phyloP scores from a whole-genome alignment of 2,888 invertebrate genomes.

The Sussaba pulchella region DNA sequence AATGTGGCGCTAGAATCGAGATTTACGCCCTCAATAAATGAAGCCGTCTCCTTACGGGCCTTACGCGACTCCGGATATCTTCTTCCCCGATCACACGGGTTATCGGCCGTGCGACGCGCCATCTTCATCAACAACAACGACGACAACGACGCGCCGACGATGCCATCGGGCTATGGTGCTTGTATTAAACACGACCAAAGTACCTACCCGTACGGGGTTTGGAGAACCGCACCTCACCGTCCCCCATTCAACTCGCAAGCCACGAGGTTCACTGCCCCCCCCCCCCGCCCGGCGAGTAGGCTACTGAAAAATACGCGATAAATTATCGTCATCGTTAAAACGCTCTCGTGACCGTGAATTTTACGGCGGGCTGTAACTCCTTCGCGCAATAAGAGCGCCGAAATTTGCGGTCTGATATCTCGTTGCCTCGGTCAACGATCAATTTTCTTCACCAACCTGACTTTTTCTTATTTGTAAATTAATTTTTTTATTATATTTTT shows the following conservation, averaged over 20 bases:
- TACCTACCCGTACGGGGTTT: constrained; percentile 31
- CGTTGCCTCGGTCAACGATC: constrained; percentile 9
- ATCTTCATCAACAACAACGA: constrained; percentile 58
- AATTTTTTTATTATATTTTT: not conserved
- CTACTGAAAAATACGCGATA: constrained; percentile 78
- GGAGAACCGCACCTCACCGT: constrained; percentile 52
- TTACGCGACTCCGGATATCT: constrained; percentile 72
- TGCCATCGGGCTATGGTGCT: too few species aligned
- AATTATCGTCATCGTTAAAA: constrained; percentile 80
- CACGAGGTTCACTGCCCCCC: constrained; percentile 74
- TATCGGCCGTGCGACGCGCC: constrained; percentile 54
- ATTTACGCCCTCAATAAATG: constrained; percentile 80
- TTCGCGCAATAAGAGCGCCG: constrained; percentile 66
- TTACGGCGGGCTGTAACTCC: constrained; percentile 74
- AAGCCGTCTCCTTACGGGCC: constrained; percentile 67
- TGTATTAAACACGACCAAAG: constrained; percentile 8
- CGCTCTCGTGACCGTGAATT: constrained; percentile 69
- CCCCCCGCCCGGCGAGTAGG: constrained; percentile 67
- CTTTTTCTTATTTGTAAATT: not conserved
- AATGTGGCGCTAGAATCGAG: constrained; percentile 69
- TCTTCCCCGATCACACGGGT: constrained; percentile 71
- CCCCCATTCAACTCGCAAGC: constrained; percentile 57
- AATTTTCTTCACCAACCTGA: not conserved
- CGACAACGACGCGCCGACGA: not conserved
- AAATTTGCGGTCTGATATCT: constrained; percentile 69